These are phyloP conservation scores for Petromus typicus DNA, from an alignment of 2,113 vertebrate species.

Conservation along the genomic window DNA sequence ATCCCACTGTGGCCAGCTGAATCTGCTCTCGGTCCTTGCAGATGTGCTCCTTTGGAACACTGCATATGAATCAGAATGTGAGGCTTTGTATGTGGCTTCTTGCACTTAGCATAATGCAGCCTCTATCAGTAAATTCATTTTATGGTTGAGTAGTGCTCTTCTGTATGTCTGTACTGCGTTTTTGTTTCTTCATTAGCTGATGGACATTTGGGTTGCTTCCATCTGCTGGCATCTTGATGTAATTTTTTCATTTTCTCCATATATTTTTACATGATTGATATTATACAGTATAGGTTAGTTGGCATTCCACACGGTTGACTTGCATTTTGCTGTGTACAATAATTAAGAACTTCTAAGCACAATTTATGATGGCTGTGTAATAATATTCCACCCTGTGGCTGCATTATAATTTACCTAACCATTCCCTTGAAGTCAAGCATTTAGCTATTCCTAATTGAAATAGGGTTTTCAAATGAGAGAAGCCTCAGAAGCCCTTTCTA, in stretches of 20 bases:
- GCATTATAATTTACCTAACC: conserved; percentile 45
- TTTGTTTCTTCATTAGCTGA: neutral
- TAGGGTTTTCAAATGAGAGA: conserved; percentile 48
- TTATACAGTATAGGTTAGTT: neutral
- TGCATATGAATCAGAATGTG: neutral
- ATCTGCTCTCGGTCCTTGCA: neutral
- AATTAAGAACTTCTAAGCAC: conserved; percentile 41
- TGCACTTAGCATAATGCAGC: neutral
- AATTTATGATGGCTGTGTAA: neutral
- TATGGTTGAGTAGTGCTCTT: neutral
- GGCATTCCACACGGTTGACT: neutral
- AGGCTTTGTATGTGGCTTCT: neutral
- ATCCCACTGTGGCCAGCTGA: neutral
- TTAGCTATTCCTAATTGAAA: conserved; percentile 58
- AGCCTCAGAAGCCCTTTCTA: neutral
- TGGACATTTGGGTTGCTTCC: neutral
- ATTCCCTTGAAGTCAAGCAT: conserved; percentile 51
- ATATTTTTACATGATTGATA: neutral
- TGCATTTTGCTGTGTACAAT: neutral
- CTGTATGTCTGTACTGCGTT: neutral
- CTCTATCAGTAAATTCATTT: neutral
- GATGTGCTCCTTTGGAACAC: neutral
- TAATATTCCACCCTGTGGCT: neutral
- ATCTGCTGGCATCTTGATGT: neutral
- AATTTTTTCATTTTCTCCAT: neutral